Evolutionary conservation across 2,888 invertebrate genomes (phyloP), one percentile per base, ranked within the genome.

Genomic region (Meandrusa payeni): DNA sequence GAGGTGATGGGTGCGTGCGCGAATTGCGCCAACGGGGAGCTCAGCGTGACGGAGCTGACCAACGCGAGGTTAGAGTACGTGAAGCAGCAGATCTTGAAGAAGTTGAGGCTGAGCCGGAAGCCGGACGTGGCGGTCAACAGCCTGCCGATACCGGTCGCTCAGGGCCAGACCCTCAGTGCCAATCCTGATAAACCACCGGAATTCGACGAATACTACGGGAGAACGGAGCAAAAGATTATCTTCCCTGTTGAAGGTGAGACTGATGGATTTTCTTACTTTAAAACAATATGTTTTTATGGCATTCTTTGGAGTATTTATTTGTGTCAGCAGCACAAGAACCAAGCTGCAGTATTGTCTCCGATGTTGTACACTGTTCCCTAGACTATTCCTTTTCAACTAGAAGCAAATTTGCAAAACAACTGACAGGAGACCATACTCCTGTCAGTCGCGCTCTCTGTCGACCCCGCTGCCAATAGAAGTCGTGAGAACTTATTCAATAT

Each of bases 51-150:
- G 27, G 90, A 92, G 55, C 73, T 94, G 38, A 93, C 92, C 0
- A 91, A 91, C 20, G 86, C 93, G 22, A 83, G 95, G 50, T 91
- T 95, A 48, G 94, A 95, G 73, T 93, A 93, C 58, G 94, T 95
- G 32, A 95, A 95, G 74, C 92, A 94, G 69, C 95, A 95, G 80
- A 96, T 96, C 17, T 69, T 96, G 58, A 93, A 93, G 77, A 95
- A 95, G 75, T 65, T 96, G 41, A 77, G 95, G 50, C 74, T 96
- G 41, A 93, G 92, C 42, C 93, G 93, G 72, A 93, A 93, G 59
- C 95, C 95, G 3, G 89, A 88, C 5, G 88, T 91, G 36, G 91
- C 90, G 10, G 78, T 90, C 33, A 88, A 90, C 48, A 90, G 91
- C 40, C 75, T 95, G 56, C 95, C 95, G 0, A 91, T 91, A 70